phyloP scores from a whole-genome alignment of 2,888 invertebrate genomes.

The Pecten maximus region DNA sequence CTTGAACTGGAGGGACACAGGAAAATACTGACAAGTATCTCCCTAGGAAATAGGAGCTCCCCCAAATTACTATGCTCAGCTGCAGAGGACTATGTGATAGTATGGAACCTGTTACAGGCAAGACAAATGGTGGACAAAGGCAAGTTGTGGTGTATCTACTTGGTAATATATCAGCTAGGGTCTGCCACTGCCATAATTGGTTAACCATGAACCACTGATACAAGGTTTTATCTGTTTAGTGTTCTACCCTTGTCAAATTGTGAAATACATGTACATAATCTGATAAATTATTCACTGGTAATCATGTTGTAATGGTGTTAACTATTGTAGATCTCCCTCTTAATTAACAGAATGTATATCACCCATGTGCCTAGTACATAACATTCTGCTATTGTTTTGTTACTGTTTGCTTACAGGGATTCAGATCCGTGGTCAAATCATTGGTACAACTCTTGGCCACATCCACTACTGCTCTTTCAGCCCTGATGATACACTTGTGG shows the following conservation, averaged over 20 bases:
- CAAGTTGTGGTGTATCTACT: conserved; percentile 39
- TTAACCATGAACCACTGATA: too few species aligned
- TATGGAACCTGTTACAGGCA: conserved; percentile 77
- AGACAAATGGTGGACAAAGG: conserved; percentile 65
- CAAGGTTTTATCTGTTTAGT: too few species aligned
- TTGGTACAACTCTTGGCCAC: conserved; percentile 71
- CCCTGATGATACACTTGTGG: conserved; percentile 73
- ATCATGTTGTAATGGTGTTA: too few species aligned
- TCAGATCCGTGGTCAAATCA: conserved; percentile 68
- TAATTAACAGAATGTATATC: too few species aligned
- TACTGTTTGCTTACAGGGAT: conserved; percentile 61
- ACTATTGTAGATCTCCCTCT: too few species aligned
- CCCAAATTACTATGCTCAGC: conserved; percentile 75
- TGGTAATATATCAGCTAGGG: too few species aligned
- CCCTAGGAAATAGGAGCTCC: conserved; percentile 65
- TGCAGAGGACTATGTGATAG: conserved; percentile 78
- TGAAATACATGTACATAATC: too few species aligned
- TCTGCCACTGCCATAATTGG: too few species aligned
- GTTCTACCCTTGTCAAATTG: too few species aligned
- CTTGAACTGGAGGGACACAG: conserved; percentile 76
- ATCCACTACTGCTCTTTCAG: conserved; percentile 72
- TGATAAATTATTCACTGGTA: too few species aligned
- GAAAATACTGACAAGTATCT: conserved; percentile 70
- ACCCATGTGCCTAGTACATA: too few species aligned
- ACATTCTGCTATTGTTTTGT: not conserved